These are phyloP conservation scores for Pasiphila rectangulata DNA, from an alignment of 2,888 invertebrate genomes.

Conservation along the genomic window DNA sequence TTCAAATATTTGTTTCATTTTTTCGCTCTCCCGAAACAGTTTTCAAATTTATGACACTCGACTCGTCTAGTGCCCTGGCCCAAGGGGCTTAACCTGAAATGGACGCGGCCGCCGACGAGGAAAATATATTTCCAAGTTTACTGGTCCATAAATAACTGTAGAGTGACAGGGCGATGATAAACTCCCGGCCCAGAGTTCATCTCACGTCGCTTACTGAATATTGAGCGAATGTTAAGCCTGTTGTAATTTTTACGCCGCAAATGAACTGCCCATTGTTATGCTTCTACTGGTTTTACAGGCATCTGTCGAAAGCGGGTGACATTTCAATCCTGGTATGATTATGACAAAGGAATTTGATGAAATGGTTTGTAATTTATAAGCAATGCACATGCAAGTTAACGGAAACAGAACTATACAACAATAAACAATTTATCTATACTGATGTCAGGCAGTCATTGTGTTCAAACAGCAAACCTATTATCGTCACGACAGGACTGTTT, in stretches of 20 bases:
- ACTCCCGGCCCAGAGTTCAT: conserved; percentile 72
- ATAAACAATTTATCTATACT: no score
- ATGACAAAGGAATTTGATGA: no score
- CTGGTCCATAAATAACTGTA: conserved; percentile 78
- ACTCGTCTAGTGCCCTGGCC: conserved; percentile 75
- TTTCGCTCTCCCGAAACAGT: conserved; percentile 72
- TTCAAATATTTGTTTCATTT: conserved; percentile 72
- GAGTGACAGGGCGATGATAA: conserved; percentile 80
- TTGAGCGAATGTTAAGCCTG: conserved; percentile 58
- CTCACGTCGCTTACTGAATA: conserved; percentile 72
- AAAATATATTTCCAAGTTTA: conserved; percentile 81
- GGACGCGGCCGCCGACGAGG: conserved; percentile 73
- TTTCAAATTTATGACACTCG: conserved; percentile 79
- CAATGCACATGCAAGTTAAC: no score
- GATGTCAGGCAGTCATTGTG: no score
- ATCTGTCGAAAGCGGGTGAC: no score
- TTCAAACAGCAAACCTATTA: no score
- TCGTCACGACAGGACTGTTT: no score
- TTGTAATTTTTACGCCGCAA: conserved; percentile 48
- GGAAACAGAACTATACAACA: no score
- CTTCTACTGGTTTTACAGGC: not conserved
- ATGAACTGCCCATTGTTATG: conserved; percentile 29
- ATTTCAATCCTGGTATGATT: no score
- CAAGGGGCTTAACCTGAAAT: conserved; percentile 79
- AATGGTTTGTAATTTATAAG: no score